phyloP scores from a whole-genome alignment of 2,113 vertebrate species.

The Poecilia latipinna region DNA sequence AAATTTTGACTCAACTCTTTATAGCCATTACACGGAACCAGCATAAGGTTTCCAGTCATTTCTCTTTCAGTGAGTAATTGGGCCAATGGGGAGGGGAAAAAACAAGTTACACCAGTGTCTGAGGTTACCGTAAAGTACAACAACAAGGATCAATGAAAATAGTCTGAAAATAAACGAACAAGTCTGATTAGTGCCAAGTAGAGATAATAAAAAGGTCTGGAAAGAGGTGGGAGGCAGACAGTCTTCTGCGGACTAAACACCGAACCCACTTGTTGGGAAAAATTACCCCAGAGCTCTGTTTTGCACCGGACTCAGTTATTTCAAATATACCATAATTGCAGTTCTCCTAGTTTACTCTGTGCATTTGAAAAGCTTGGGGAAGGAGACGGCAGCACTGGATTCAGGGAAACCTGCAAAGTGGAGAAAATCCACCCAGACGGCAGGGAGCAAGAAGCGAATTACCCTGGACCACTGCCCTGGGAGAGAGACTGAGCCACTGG shows the following conservation, averaged over 20 bases:
- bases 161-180: conserved; percentile 56
- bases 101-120: conserved; percentile 16
- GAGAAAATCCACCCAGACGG: conserved; percentile 16
- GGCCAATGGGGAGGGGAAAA: background rate
- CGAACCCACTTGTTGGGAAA: conserved; percentile 69
- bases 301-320: conserved; percentile 63
- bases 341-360: conserved; percentile 56
- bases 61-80: conserved; percentile 3
- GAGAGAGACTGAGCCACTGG: conserved; percentile 44
- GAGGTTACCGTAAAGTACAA: conserved; percentile 18
- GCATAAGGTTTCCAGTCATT: background rate
- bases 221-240: conserved; percentile 54
- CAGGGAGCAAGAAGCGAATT: conserved; percentile 22
- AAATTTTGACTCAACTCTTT: background rate
- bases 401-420: conserved; percentile 57
- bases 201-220: conserved; percentile 67
- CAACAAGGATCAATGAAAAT: conserved; percentile 29
- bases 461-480: conserved; percentile 57
- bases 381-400: conserved; percentile 38
- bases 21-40: background rate
- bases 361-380: conserved; percentile 36
- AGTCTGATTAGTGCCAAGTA: conserved; percentile 55
- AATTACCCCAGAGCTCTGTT: conserved; percentile 53
- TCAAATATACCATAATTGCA: conserved; percentile 72
- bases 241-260: conserved; percentile 69